A percentile compares a stretch with the other conserved stretches of the same genome.
Conservation (phyloP, 2,888 invertebrate species). For the Amphipoea oculea region DNA sequence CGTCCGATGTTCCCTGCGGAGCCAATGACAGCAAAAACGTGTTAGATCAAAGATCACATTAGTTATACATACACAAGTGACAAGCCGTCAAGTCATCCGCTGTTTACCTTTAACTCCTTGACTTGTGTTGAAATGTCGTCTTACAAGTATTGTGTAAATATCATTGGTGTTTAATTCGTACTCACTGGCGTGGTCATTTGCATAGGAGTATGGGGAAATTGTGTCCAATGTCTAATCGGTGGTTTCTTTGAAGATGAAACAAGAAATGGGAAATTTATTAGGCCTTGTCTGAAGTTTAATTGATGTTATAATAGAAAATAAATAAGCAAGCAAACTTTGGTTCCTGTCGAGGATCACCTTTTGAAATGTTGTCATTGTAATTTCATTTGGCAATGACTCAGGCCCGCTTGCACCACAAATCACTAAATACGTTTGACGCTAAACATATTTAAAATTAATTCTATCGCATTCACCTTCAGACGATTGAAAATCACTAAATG, state of each 20-base stretch:
- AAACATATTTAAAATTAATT: too few relatives aligned
- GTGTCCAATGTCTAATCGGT: conserved; percentile 8
- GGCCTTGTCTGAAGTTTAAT: neutral
- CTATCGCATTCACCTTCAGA: too few relatives aligned
- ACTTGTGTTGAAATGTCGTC: conserved; percentile 46
- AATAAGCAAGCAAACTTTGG: neutral
- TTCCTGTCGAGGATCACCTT: neutral
- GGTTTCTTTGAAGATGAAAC: conserved; percentile 16
- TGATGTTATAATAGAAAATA: conserved; percentile 14
- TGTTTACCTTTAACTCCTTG: conserved; percentile 32
- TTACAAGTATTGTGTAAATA: conserved; percentile 49
- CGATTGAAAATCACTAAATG: too few relatives aligned
- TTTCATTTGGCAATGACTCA: neutral
- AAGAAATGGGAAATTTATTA: neutral
- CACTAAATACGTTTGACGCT: too few relatives aligned
- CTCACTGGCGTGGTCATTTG: conserved; percentile 26
- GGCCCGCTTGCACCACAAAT: too few relatives aligned
- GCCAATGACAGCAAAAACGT: conserved; percentile 48
- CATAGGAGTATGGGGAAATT: conserved; percentile 11
- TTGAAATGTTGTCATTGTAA: neutral
- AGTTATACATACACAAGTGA: conserved; percentile 50
- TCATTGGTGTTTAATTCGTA: conserved; percentile 34
- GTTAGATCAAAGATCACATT: conserved; percentile 63
- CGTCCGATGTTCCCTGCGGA: conserved; percentile 10
- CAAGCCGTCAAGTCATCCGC: conserved; percentile 38